phyloP scores from a whole-genome alignment of 2,888 invertebrate species.

The Ptilodon capucinus region DNA sequence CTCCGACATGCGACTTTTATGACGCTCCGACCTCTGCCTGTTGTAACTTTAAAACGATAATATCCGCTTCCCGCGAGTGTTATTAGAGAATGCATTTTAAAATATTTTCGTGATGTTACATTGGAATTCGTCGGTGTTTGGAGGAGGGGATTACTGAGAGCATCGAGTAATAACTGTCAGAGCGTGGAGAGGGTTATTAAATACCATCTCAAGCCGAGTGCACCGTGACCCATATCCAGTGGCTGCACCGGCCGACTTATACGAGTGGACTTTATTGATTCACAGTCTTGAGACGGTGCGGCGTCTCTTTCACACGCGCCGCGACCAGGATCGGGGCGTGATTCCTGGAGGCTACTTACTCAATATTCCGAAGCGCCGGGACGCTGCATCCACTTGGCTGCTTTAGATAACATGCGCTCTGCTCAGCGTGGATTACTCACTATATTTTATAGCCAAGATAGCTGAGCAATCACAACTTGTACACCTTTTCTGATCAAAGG shows the following conservation, averaged over 20 bases:
- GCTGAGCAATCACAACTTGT: neutral
- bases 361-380: conserved; percentile 72
- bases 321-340: conserved; percentile 38
- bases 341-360: conserved; percentile 69
- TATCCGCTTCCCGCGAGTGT: neutral
- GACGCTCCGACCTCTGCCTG: neutral
- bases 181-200: conserved; percentile 68
- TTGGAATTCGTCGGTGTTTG: conserved; percentile 31
- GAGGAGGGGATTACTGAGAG: conserved; percentile 27
- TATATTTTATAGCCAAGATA: neutral
- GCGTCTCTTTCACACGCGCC: conserved; percentile 60
- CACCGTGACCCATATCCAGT: conserved; percentile 78
- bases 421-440: conserved; percentile 6
- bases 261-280: conserved; percentile 83
- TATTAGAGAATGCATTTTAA: conserved; percentile 46
- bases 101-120: conserved; percentile 41
- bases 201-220: conserved; percentile 70
- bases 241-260: conserved; percentile 76
- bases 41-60: neutral
- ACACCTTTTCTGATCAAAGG: neutral
- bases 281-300: conserved; percentile 80
- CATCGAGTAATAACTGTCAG: conserved; percentile 70
- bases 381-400: conserved; percentile 64
- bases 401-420: conserved; percentile 63
- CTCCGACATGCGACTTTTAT: conserved; percentile 39